These are phyloP conservation scores for Palythoa caribaeorum DNA, from an alignment of 92 coral and sea anemone species.

Conservation along the genomic window DNA sequence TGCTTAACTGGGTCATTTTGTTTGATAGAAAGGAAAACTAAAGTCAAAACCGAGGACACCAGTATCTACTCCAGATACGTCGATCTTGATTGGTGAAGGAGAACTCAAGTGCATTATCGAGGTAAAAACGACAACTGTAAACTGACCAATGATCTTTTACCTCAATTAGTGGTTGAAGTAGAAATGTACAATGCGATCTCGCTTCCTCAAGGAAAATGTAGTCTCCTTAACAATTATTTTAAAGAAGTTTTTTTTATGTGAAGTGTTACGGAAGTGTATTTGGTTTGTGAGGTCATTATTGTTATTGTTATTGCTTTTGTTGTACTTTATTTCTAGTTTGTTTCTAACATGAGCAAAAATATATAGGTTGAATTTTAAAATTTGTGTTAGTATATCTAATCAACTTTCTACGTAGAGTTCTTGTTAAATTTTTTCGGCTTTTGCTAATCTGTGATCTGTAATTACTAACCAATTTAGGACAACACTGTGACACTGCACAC, in stretches of 20 bases:
- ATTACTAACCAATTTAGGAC: slow-evolving; percentile 63
- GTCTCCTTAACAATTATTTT: background rate
- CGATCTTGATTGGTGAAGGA: slow-evolving; percentile 86
- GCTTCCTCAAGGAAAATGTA: background rate
- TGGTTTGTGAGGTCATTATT: background rate
- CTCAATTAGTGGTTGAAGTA: background rate
- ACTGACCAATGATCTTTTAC: background rate
- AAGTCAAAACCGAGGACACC: slow-evolving; percentile 84
- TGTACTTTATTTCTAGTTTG: background rate
- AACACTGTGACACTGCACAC: slow-evolving; percentile 86
- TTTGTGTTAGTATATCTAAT: too few species aligned
- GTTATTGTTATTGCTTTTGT: too few species aligned
- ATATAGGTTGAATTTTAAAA: background rate
- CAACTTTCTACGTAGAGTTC: background rate
- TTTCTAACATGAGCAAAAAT: too few species aligned
- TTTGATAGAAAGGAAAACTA: slow-evolving; percentile 52
- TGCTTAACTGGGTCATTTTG: background rate
- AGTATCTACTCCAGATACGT: slow-evolving; percentile 76
- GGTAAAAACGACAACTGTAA: slow-evolving; percentile 55
- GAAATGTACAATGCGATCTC: background rate
- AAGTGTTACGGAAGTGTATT: background rate
- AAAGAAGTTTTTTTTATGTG: too few species aligned
- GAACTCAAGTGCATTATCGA: slow-evolving; percentile 95
- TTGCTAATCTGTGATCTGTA: background rate
- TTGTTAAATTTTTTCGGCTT: background rate